Percentiles rank a stretch among this genome's conserved stretches.
Conservation (phyloP, 1,140 invertebrate species). For the Wiebesia pumilae region DNA sequence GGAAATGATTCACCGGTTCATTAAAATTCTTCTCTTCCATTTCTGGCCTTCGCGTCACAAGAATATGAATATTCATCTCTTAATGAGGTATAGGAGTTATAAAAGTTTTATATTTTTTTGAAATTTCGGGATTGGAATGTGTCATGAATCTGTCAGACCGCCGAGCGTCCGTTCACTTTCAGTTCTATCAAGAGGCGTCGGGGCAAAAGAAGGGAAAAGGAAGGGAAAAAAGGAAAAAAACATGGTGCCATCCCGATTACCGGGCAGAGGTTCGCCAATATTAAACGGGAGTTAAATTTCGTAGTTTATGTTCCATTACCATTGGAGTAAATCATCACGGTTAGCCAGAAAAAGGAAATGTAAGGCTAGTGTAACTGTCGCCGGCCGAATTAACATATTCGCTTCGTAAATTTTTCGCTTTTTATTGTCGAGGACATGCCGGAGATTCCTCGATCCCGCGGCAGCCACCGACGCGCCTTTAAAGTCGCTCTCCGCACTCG, state of each 20-base stretch:
- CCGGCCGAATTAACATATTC: not conserved
- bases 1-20: constrained; percentile 25
- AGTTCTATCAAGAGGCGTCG: not conserved
- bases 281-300: constrained; percentile 33
- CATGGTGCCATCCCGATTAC: no score
- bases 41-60: not conserved
- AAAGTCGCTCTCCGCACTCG: not conserved
- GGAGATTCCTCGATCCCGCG: not conserved
- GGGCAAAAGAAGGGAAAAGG: not conserved
- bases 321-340: constrained; percentile 25
- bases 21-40: constrained; percentile 1
- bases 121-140: constrained; percentile 19
- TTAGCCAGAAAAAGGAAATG: constrained; percentile 4
- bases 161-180: not conserved
- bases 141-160: constrained; percentile 20
- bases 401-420: not conserved
- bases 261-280: not conserved
- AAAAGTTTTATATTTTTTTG: constrained; percentile 31
- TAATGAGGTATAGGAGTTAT: constrained; percentile 25
- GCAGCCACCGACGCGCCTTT: not conserved
- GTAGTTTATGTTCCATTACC: constrained; percentile 37
- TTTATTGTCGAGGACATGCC: not conserved
- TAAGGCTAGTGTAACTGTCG: not conserved
- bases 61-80: constrained; percentile 27
- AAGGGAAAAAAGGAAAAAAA: no score